Evolutionary conservation across 2,113 vertebrate species (phyloP).

Genomic region (Phyllostomus discolor): DNA sequence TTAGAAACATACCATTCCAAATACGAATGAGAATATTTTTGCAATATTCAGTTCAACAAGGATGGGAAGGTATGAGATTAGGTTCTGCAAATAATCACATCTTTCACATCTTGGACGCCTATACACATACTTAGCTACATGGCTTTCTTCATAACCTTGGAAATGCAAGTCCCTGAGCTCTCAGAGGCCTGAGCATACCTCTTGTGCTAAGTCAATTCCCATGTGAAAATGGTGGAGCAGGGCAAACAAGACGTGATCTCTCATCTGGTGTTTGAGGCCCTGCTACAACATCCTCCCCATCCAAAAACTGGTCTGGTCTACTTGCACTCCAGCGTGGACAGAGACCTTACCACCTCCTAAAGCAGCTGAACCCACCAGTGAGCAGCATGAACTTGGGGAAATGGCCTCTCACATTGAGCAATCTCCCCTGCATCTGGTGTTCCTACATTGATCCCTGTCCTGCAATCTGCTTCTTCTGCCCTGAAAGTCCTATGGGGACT

Average conservation of each 20-base stretch:
- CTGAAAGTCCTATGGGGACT: neutral
- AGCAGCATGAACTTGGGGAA: neutral
- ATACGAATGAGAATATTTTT: slow-evolving; percentile 81
- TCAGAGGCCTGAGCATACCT: slow-evolving; percentile 66
- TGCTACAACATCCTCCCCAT: neutral
- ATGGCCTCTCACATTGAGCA: neutral
- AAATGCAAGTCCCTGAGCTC: slow-evolving; percentile 71
- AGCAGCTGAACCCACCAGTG: neutral
- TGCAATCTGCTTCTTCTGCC: neutral
- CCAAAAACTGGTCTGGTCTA: neutral
- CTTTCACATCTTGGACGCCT: slow-evolving; percentile 70
- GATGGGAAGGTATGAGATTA: slow-evolving; percentile 81
- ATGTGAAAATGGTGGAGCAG: neutral
- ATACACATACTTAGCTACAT: slow-evolving; percentile 73
- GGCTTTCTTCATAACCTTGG: slow-evolving; percentile 75
- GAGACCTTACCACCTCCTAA: neutral
- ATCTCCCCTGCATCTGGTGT: neutral
- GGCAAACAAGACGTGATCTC: neutral
- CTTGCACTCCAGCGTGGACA: neutral
- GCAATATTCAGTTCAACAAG: slow-evolving; percentile 72
- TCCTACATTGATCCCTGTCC: neutral
- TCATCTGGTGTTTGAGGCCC: neutral
- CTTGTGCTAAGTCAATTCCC: neutral
- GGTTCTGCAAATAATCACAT: slow-evolving; percentile 83
- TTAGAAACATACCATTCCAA: slow-evolving; percentile 81